A percentile compares a stretch with the other conserved stretches of the same genome.
phyloP scores from a whole-genome alignment of 2,797 vertebrate genomes.

The Lagocephalus sceleratus region DNA sequence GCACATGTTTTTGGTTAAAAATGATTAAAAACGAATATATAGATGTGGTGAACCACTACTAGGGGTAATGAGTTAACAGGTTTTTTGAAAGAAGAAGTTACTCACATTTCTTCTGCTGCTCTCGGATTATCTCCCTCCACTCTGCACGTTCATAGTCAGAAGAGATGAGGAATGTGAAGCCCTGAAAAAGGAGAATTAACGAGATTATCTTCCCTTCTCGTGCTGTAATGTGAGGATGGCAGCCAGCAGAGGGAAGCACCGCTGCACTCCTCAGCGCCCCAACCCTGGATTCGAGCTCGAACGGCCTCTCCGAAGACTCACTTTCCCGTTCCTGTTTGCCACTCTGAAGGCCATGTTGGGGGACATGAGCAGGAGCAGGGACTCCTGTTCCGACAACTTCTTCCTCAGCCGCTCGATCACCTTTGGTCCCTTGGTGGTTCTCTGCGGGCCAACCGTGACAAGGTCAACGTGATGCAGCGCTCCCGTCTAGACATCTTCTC shows the following conservation, averaged over 20 bases:
- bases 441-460: slow-evolving; percentile 64
- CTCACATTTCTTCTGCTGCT: slow-evolving; percentile 96
- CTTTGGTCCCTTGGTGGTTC: slow-evolving; percentile 87
- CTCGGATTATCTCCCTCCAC: slow-evolving; percentile 90
- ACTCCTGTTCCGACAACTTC: slow-evolving; percentile 92
- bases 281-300: neutral
- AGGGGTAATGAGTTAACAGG: neutral
- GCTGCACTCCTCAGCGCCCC: neutral
- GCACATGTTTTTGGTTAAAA: too few species aligned
- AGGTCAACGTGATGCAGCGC: neutral
- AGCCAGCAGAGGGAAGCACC: slow-evolving; percentile 57
- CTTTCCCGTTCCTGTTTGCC: slow-evolving; percentile 91
- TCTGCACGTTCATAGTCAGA: slow-evolving; percentile 93
- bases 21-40: too few species aligned
- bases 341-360: slow-evolving; percentile 93
- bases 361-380: slow-evolving; percentile 88
- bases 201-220: neutral
- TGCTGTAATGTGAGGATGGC: neutral
- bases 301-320: slow-evolving; percentile 50
- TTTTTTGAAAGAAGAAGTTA: slow-evolving; percentile 13
- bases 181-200: slow-evolving; percentile 61
- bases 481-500: slow-evolving; percentile 6
- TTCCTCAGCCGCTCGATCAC: slow-evolving; percentile 88
- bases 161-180: slow-evolving; percentile 90
- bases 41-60: neutral